Evolutionary conservation across 1,140 invertebrate genomes (phyloP).

Genomic region (Magallana angulata): DNA sequence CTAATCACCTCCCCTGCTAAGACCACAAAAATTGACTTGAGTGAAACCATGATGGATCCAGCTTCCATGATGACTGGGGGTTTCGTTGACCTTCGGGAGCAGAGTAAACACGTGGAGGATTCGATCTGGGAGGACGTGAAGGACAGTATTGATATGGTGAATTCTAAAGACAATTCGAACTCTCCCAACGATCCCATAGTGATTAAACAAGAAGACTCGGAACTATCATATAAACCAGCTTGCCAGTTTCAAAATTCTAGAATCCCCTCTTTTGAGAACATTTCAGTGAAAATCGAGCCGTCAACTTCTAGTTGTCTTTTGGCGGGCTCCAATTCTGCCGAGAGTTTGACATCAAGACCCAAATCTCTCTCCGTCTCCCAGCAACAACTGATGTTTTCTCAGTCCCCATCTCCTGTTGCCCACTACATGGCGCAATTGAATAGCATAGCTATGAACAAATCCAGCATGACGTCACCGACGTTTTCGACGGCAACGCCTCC

Average conservation of each 20-base stretch:
- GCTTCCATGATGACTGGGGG: slow-evolving; percentile 43
- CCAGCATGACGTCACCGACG: slow-evolving; percentile 48
- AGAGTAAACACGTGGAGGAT: slow-evolving; percentile 56
- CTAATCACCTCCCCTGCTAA: slow-evolving; percentile 22
- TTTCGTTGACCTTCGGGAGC: slow-evolving; percentile 40
- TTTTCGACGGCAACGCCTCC: slow-evolving; percentile 56
- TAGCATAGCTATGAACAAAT: slow-evolving; percentile 55
- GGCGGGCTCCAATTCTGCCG: slow-evolving; percentile 35
- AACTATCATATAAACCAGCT: slow-evolving; percentile 68
- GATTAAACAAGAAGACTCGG: slow-evolving; percentile 67
- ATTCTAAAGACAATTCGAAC: slow-evolving; percentile 45
- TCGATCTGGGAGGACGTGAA: slow-evolving; percentile 76
- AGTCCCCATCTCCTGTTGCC: slow-evolving; percentile 52
- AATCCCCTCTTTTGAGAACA: slow-evolving; percentile 57
- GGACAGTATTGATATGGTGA: slow-evolving; percentile 72
- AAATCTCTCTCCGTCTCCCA: slow-evolving; percentile 62
- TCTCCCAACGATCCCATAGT: slow-evolving; percentile 39
- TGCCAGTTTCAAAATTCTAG: slow-evolving; percentile 68
- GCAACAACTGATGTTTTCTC: slow-evolving; percentile 54
- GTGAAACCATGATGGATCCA: slow-evolving; percentile 53
- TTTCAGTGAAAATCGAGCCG: slow-evolving; percentile 63
- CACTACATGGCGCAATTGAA: slow-evolving; percentile 61
- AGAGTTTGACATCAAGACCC: slow-evolving; percentile 53
- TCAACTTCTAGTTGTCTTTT: slow-evolving; percentile 59
- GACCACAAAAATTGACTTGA: slow-evolving; percentile 42